A percentile compares a stretch with the other conserved stretches of the same genome.
Evolutionary conservation across 2,888 invertebrate genomes (phyloP).

Genomic region (Brenthis hecate): DNA sequence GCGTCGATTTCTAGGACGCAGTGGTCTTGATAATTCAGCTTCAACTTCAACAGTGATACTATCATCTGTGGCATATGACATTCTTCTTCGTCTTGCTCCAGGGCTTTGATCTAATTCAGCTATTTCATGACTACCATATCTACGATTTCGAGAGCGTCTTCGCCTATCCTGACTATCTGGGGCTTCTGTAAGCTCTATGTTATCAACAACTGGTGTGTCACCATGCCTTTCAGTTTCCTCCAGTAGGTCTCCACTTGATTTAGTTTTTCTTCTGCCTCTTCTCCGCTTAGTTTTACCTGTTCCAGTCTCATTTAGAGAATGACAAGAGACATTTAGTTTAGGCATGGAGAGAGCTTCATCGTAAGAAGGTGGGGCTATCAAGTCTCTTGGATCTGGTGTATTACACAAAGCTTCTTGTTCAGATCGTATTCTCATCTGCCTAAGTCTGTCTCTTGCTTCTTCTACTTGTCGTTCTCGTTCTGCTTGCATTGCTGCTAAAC

Average conservation of each 20-base stretch:
- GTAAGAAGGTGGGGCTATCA: slow-evolving; percentile 87
- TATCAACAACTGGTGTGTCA: slow-evolving; percentile 59
- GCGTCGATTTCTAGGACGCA: slow-evolving; percentile 60
- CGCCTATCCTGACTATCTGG: slow-evolving; percentile 51
- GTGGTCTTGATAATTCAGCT: slow-evolving; percentile 58
- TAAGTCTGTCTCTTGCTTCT: slow-evolving; percentile 81
- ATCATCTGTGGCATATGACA: slow-evolving; percentile 62
- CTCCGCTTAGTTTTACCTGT: slow-evolving; percentile 67
- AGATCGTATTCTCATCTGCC: slow-evolving; percentile 77
- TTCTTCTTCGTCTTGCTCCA: slow-evolving; percentile 62
- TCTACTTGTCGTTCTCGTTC: slow-evolving; percentile 81
- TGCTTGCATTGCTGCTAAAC: slow-evolving; percentile 72
- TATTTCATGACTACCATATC: slow-evolving; percentile 75
- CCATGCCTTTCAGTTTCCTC: slow-evolving; percentile 75
- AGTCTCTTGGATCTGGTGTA: slow-evolving; percentile 86
- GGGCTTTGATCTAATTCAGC: slow-evolving; percentile 73
- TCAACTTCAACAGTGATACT: slow-evolving; percentile 61
- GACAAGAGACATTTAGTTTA: slow-evolving; percentile 83
- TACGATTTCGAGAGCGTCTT: slow-evolving; percentile 56
- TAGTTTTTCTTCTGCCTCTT: slow-evolving; percentile 75
- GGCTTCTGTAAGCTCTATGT: slow-evolving; percentile 60
- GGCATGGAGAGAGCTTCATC: slow-evolving; percentile 90
- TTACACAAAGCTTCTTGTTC: slow-evolving; percentile 82
- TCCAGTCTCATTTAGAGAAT: slow-evolving; percentile 77
- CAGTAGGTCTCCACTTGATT: slow-evolving; percentile 76